Evolutionary conservation across 2,888 invertebrate species (phyloP).

Genomic region (Aleiodes testaceus): DNA sequence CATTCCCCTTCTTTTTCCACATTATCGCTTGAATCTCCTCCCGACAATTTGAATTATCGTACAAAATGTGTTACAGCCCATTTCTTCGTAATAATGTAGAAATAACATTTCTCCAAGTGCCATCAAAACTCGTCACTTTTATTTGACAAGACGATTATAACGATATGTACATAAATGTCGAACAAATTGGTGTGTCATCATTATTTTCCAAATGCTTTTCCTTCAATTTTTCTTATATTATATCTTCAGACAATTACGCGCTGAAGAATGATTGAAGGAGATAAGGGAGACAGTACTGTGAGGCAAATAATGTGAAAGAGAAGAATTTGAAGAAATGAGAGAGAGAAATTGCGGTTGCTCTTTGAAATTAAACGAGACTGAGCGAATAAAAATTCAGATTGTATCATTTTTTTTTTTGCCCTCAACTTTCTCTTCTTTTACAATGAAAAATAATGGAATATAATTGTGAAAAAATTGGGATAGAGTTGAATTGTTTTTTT

Average conservation of each 20-base stretch:
- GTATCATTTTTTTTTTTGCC: conserved; percentile 29
- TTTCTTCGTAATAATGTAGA: too few relatives aligned
- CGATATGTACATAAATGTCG: conserved; percentile 28
- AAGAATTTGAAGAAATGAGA: conserved; percentile 48
- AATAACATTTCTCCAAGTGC: too few relatives aligned
- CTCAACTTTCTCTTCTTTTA: neutral
- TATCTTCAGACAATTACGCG: neutral
- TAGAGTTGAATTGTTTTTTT: neutral
- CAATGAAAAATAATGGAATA: too few relatives aligned
- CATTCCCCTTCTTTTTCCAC: neutral
- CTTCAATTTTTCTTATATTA: conserved; percentile 4
- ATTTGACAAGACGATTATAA: conserved; percentile 5
- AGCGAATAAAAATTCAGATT: conserved; percentile 48
- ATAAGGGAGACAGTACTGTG: neutral
- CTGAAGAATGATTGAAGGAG: neutral
- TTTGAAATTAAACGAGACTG: conserved; percentile 14
- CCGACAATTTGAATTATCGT: too few relatives aligned
- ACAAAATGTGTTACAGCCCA: too few relatives aligned
- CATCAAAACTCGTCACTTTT: too few relatives aligned
- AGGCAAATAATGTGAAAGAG: conserved; percentile 35
- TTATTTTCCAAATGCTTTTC: conserved; percentile 7
- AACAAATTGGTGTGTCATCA: conserved; percentile 27
- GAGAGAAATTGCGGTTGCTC: neutral
- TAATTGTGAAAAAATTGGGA: too few relatives aligned
- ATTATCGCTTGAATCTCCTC: neutral